These are phyloP conservation scores for Parauchenoglanis ngamensis DNA, from an alignment of 2,797 vertebrate genomes.

Conservation along the genomic window DNA sequence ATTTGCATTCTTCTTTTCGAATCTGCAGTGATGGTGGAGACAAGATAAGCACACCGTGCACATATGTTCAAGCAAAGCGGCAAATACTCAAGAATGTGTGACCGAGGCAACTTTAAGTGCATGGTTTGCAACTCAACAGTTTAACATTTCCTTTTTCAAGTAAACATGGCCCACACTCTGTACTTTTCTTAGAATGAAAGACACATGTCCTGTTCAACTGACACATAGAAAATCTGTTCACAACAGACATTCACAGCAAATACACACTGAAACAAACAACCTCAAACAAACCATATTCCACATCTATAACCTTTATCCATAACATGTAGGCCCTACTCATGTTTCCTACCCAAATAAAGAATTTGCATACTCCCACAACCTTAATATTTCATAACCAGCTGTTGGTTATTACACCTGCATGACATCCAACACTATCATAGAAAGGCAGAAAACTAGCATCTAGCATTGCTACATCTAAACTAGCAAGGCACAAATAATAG, in stretches of 20 bases:
- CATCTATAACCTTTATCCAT: background rate
- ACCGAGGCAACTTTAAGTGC: slow-evolving; percentile 2
- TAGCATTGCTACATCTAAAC: background rate
- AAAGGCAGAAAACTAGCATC: background rate
- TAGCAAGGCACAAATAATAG: background rate
- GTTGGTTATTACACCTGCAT: background rate
- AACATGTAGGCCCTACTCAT: background rate
- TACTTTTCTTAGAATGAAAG: slow-evolving; percentile 32
- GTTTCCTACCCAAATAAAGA: background rate
- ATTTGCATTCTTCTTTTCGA: background rate
- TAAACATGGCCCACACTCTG: background rate
- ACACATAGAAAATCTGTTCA: background rate
- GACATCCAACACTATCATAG: background rate
- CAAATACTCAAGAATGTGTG: background rate
- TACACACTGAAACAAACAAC: background rate
- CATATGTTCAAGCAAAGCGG: background rate
- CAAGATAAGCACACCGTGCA: slow-evolving; percentile 1
- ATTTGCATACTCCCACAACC: background rate
- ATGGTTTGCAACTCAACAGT: slow-evolving; percentile 15
- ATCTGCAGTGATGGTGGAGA: background rate
- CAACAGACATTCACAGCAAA: background rate
- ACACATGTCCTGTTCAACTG: background rate
- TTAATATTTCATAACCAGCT: background rate
- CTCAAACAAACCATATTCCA: background rate
- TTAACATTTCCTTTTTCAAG: slow-evolving; percentile 35